A percentile compares a stretch with the other conserved stretches of the same genome.
phyloP scores from a whole-genome alignment of 2,797 vertebrate genomes.

The Takifugu ocellatus region DNA sequence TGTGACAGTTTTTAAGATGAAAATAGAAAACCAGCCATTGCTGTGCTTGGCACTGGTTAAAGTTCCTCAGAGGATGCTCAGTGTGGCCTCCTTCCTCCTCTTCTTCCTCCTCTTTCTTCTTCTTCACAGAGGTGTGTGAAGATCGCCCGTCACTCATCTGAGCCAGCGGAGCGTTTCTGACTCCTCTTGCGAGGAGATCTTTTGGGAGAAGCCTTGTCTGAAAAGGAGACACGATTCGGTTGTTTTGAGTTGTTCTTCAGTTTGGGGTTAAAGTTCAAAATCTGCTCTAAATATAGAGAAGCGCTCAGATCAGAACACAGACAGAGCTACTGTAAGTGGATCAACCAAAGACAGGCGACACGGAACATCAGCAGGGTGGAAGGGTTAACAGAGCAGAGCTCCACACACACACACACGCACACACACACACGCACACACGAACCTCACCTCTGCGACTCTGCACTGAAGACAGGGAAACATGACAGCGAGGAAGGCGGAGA shows the following conservation, averaged over 20 bases:
- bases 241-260: too few species aligned
- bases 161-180: slow-evolving; percentile 94
- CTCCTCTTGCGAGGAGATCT: slow-evolving; percentile 92
- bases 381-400: too few species aligned
- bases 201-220: slow-evolving; percentile 95
- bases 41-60: slow-evolving; percentile 51
- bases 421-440: slow-evolving; percentile 5
- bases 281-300: too few species aligned
- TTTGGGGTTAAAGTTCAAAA: too few species aligned
- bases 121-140: neutral
- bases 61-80: slow-evolving; percentile 38
- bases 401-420: neutral
- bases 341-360: too few species aligned
- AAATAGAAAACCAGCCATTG: slow-evolving; percentile 32
- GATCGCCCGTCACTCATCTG: slow-evolving; percentile 83
- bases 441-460: slow-evolving; percentile 99
- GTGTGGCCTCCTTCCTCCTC: slow-evolving; percentile 2
- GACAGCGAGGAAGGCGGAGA: slow-evolving; percentile 54
- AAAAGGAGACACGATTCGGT: neutral
- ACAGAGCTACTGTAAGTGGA: too few species aligned
- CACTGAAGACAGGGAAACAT: slow-evolving; percentile 87
- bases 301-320: too few species aligned
- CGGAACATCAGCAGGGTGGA: too few species aligned
- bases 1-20: slow-evolving; percentile 39
- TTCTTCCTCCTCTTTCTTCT: neutral